Base-by-base conservation (phyloP, 2,113 vertebrate species). In the Poecilia latipinna region DNA sequence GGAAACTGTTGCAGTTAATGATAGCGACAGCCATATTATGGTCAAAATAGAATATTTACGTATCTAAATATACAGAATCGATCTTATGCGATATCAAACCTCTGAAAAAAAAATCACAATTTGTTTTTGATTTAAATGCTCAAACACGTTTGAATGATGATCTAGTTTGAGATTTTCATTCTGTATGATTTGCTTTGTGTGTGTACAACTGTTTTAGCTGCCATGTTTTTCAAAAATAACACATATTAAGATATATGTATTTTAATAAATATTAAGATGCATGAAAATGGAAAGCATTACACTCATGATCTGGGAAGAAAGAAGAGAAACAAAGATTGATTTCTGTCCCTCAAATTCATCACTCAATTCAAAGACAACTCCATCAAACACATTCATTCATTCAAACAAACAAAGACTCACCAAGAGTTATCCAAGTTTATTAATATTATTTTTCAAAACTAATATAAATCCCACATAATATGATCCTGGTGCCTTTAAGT, bases 391-490 rank as follows among this genome's bases (percentile, higher is more conserved):
- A 80, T 70, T 72, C 67, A 80, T 70, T 72, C 67, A 82, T 37
- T 74, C 64, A 19, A 26, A 35, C 54, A 48, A 15, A 91, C 60
- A 85, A 78, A 87, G 92, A 96, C 94, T 95, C 95, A 86, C 77
- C 93, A 93, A 95, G 94, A 96, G 96, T 98, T 96, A 96, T 96
- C 97, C 97, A 97, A 96, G 95, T 99, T 98, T 99, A 98, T 98
- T 99, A 95, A 96, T 94, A 95, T 96, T 93, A 94, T 96, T 94
- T 48, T 94, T 97, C 95, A 93, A 96, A 97, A 96, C 96, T 97
- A 97, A 95, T 95, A 96, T 96, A 96, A 97, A 96, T 95, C 95
- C 96, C 96, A 95, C 93, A 91, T 94, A 94, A 93, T 94, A 57
- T 89, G 94, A 89, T 95, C 92, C 93, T 94, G 95, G 95, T 95